Conservation (phyloP, 1,140 invertebrate genomes). For the Diprion similis region DNA sequence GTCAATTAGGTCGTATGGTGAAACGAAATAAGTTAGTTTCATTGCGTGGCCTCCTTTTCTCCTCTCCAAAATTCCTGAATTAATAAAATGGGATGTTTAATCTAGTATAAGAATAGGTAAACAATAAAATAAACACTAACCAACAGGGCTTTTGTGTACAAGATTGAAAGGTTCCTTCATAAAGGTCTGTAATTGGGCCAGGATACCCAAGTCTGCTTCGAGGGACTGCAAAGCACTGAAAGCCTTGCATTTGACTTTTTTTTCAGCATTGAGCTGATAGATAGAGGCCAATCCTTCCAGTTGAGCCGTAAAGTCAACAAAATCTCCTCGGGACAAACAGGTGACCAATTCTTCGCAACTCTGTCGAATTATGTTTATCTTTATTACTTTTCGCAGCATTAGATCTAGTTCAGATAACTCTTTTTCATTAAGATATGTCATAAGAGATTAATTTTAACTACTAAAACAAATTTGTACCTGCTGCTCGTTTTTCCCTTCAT, state of each 20-base stretch:
- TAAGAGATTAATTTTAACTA: neutral
- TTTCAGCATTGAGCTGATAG: constrained; percentile 93
- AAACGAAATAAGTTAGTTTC: constrained; percentile 93
- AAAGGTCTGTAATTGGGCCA: constrained; percentile 82
- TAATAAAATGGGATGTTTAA: constrained; percentile 3
- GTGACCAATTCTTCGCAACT: constrained; percentile 87
- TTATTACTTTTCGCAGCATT: neutral
- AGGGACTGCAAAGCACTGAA: constrained; percentile 91
- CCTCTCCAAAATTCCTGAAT: constrained; percentile 70
- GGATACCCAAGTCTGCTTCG: constrained; percentile 87
- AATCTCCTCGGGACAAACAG: constrained; percentile 82
- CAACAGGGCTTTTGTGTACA: constrained; percentile 90
- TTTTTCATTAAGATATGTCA: constrained; percentile 2
- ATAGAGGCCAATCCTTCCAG: constrained; percentile 90
- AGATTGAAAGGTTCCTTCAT: constrained; percentile 86
- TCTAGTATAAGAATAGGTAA: constrained; percentile 10
- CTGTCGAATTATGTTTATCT: constrained; percentile 57
- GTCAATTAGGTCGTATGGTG: constrained; percentile 91
- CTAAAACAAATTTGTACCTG: constrained; percentile 50
- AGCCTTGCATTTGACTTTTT: constrained; percentile 92
- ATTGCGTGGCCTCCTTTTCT: constrained; percentile 87
- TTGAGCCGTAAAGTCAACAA: constrained; percentile 91
- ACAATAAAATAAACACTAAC: constrained; percentile 50
- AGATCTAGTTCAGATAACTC: neutral
- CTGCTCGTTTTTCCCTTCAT: constrained; percentile 79